Conservation (phyloP, 2,888 invertebrate species). For the Ommatoiulus sabulosus region DNA sequence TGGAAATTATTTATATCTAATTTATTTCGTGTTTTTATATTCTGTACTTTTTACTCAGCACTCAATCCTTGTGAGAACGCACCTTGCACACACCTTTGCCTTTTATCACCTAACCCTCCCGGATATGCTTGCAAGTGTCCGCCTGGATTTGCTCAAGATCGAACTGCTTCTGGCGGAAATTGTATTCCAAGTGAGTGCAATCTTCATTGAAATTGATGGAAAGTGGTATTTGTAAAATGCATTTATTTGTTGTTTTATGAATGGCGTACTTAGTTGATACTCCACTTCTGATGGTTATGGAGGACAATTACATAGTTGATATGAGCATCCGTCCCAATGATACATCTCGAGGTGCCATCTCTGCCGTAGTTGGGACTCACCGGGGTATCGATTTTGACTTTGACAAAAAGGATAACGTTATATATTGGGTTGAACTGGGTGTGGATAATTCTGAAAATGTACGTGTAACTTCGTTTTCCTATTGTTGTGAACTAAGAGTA, state of each 20-base stretch:
- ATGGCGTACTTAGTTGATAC: constrained; percentile 76
- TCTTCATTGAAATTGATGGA: neutral
- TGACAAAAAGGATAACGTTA: constrained; percentile 83
- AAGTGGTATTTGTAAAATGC: neutral
- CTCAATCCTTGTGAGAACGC: constrained; percentile 80
- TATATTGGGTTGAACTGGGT: constrained; percentile 86
- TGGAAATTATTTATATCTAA: no score
- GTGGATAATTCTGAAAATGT: constrained; percentile 77
- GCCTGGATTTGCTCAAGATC: constrained; percentile 76
- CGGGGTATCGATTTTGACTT: constrained; percentile 92
- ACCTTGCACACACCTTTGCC: constrained; percentile 89
- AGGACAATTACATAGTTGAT: constrained; percentile 81
- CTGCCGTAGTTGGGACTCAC: constrained; percentile 88
- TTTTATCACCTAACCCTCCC: constrained; percentile 80
- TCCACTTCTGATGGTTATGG: constrained; percentile 89
- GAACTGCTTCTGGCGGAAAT: constrained; percentile 61
- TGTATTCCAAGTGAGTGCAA: constrained; percentile 63
- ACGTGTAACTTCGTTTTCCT: neutral
- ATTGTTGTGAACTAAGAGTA: no score
- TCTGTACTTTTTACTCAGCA: constrained; percentile 62
- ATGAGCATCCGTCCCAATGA: constrained; percentile 81
- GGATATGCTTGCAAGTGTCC: constrained; percentile 93
- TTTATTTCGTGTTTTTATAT: no score
- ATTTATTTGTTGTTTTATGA: neutral
- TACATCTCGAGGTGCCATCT: constrained; percentile 79